Evolutionary conservation across 2,113 vertebrate genomes (phyloP), one percentile per base, ranked within the genome.

Genomic region (Actenoides hombroni): DNA sequence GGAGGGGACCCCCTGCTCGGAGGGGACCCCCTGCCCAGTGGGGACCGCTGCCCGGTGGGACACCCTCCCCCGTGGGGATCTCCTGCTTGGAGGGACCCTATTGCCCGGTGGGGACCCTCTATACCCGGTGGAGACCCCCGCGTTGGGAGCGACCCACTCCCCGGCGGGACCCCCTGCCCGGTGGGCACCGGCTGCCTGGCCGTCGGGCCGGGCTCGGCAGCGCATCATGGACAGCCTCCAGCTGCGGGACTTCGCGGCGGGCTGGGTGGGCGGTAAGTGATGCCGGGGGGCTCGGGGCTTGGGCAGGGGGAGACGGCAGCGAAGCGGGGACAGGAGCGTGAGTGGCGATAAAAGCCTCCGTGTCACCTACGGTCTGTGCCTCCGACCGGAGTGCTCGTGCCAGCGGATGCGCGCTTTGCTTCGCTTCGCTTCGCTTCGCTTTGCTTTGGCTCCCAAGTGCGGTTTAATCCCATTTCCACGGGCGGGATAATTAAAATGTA

Each of bases 241-340:
- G 68, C 49, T 97, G 81, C 97, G 98, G 76, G 98, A 98, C 73
- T 98, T 98, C 71, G 91, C 71, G 15, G 98, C 98, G 8, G 98
- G 98, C 65, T 98, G 97, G 97, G 96, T 98, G 60, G 98, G 98
- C 94, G 98, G 98, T 98, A 95, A 94, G 97, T 92, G 80, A 21
- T 29, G 63, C 56, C 29, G 37, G 4, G 53, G 53, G 79, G 61
- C n/a, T 59, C 28, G 35, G 49, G 35, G 6, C 42, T 15, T 21
- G 42, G 65, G 23, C 28, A 29, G 33, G 10, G 24, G 33, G 12
- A 28, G 26, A 13, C 16, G 46, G 25, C 40, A 7, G 56, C 16
- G 16, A 8, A n/a, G 39, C 2, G 35, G 21, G 25, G 33, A 25
- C 51, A 21, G 63, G 7, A 54, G 37, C 4, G 5, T 15, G 37